Evolutionary conservation across 2,113 vertebrate genomes (phyloP).

Genomic region (Alethe castanea): DNA sequence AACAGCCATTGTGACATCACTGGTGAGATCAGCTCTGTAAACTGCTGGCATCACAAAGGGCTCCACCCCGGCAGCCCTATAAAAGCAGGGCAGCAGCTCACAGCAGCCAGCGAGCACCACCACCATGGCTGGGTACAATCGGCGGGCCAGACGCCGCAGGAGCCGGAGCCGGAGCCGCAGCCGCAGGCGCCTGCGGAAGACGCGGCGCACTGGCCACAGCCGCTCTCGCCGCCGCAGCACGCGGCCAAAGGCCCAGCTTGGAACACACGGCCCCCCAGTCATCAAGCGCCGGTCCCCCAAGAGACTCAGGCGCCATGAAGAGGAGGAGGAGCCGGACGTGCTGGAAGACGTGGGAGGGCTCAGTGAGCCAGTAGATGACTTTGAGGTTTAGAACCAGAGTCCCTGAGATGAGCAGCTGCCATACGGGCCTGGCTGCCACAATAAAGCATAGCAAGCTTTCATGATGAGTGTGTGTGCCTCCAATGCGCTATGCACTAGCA

Average conservation of each 20-base stretch:
- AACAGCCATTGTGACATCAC: neutral
- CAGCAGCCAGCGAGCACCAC: neutral
- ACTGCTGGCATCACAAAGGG: neutral
- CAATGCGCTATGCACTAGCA: no score
- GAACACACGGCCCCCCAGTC: no score
- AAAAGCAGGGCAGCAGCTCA: neutral
- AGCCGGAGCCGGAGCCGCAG: neutral
- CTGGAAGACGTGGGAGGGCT: neutral
- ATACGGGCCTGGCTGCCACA: neutral
- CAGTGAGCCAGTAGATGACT: rapidly evolving
- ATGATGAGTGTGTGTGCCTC: neutral
- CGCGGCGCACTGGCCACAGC: neutral
- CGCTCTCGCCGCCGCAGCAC: neutral
- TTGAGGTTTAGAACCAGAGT: neutral
- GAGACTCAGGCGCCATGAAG: rapidly evolving
- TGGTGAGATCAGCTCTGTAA: neutral
- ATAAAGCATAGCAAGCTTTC: neutral
- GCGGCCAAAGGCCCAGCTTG: no score
- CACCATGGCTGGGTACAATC: neutral
- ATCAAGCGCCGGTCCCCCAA: neutral
- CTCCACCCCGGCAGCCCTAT: neutral
- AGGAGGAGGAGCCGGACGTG: neutral
- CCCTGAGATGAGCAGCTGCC: neutral
- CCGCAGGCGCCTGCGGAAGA: neutral
- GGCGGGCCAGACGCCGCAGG: neutral